Percentiles rank a stretch among this genome's conserved stretches.
Evolutionary conservation across 2,797 vertebrate genomes (phyloP).

Genomic region (Microcaecilia unicolor): DNA sequence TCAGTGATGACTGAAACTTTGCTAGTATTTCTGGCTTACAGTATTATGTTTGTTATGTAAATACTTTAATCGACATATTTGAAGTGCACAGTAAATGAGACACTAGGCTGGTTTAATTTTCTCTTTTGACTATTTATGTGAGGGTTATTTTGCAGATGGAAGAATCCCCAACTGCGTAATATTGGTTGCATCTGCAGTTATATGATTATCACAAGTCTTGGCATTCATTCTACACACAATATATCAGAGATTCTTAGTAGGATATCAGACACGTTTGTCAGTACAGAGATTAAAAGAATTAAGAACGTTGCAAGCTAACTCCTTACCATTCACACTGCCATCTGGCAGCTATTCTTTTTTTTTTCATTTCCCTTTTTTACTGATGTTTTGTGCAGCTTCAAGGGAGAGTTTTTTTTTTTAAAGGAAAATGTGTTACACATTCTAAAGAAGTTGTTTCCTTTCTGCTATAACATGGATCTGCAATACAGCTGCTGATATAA

Average conservation of each 20-base stretch:
- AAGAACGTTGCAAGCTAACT: not conserved
- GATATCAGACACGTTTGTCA: not conserved
- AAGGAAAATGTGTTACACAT: too few relatives aligned
- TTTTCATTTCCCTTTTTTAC: too few relatives aligned
- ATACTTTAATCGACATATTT: too few relatives aligned
- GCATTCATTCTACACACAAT: not conserved
- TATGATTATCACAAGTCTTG: not conserved
- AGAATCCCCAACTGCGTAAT: not conserved
- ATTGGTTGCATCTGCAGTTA: not conserved
- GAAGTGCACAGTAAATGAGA: not conserved
- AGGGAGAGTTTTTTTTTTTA: not conserved
- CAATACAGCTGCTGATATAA: too few relatives aligned
- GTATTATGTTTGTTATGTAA: too few relatives aligned
- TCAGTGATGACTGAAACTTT: too few relatives aligned
- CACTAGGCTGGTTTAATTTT: not conserved
- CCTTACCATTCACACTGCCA: not conserved
- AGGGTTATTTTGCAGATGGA: not conserved
- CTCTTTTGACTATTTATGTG: not conserved
- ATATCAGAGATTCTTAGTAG: not conserved
- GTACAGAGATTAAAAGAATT: not conserved
- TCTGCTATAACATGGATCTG: not conserved
- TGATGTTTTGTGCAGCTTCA: not conserved
- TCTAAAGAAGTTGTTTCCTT: not conserved
- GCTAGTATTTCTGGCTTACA: too few relatives aligned
- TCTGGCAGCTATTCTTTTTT: not conserved